phyloP scores from a whole-genome alignment of 1,140 invertebrate species.

The Drosophila malerkotliana region DNA sequence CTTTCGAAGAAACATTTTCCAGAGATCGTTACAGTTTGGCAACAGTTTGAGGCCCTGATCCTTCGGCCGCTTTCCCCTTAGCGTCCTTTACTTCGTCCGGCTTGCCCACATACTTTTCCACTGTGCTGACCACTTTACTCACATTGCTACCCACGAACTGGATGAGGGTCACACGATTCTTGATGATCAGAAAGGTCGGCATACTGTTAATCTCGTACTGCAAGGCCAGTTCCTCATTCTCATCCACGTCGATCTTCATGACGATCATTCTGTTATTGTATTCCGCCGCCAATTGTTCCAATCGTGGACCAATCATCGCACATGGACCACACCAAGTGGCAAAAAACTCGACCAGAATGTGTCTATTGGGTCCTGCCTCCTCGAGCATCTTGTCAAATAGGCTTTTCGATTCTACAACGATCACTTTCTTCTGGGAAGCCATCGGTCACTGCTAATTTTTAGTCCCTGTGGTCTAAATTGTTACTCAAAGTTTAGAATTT shows the following conservation, averaged over 20 bases:
- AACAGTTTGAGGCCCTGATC: not conserved
- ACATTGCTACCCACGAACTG: constrained; percentile 92
- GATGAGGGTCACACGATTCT: constrained; percentile 89
- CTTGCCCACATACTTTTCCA: constrained; percentile 85
- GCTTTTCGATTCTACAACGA: constrained; percentile 84
- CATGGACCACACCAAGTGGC: constrained; percentile 95
- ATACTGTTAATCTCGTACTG: constrained; percentile 93
- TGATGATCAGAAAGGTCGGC: constrained; percentile 97
- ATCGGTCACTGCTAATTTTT: constrained; percentile 18
- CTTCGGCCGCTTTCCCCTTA: not conserved
- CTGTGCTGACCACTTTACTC: constrained; percentile 85
- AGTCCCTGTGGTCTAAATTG: constrained; percentile 10
- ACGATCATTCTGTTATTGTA: constrained; percentile 82
- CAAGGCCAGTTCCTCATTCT: constrained; percentile 91
- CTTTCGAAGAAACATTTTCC: not conserved
- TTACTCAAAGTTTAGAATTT: not conserved
- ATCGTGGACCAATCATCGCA: constrained; percentile 93
- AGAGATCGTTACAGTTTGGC: not conserved
- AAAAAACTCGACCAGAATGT: constrained; percentile 92
- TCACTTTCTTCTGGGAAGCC: constrained; percentile 55
- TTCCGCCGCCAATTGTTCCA: constrained; percentile 87
- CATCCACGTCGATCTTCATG: constrained; percentile 95
- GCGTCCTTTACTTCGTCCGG: constrained; percentile 14
- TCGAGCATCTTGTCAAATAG: constrained; percentile 89
- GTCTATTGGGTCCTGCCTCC: constrained; percentile 89